phyloP scores from a whole-genome alignment of 2,797 vertebrate genomes.

The Sus cebifrons region DNA sequence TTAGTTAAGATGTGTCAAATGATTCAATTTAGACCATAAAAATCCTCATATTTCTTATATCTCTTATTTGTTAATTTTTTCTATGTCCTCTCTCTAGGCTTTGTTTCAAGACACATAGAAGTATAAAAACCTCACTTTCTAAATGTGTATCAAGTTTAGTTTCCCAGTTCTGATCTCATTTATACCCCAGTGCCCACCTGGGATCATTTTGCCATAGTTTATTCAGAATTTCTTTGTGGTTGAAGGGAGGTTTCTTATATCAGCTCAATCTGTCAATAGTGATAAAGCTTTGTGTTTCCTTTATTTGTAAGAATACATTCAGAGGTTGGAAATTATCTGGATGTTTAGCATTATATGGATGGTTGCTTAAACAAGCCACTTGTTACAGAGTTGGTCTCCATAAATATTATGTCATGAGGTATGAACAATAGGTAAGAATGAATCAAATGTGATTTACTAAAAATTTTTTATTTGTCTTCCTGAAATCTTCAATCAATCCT shows the following conservation, averaged over 20 bases:
- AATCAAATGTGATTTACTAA: background rate
- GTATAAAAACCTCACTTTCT: background rate
- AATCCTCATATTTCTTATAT: background rate
- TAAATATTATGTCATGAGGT: background rate
- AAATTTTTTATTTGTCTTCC: background rate
- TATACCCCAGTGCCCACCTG: background rate
- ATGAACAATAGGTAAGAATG: background rate
- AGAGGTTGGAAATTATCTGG: background rate
- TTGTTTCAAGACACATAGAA: background rate
- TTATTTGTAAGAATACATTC: background rate
- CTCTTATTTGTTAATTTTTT: background rate
- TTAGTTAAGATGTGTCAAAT: background rate
- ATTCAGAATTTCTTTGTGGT: background rate
- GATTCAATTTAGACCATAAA: background rate
- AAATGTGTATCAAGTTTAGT: background rate
- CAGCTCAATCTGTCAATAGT: background rate
- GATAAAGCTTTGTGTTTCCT: background rate
- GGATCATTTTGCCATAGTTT: background rate
- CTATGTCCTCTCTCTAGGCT: background rate
- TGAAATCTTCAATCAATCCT: constrained; percentile 3
- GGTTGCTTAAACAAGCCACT: background rate
- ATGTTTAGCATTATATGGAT: background rate
- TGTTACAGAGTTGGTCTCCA: background rate
- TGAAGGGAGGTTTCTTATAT: background rate
- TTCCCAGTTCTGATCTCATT: background rate